Conservation (phyloP, 2,797 vertebrate genomes). For the Pseudomugil gertrudae region DNA sequence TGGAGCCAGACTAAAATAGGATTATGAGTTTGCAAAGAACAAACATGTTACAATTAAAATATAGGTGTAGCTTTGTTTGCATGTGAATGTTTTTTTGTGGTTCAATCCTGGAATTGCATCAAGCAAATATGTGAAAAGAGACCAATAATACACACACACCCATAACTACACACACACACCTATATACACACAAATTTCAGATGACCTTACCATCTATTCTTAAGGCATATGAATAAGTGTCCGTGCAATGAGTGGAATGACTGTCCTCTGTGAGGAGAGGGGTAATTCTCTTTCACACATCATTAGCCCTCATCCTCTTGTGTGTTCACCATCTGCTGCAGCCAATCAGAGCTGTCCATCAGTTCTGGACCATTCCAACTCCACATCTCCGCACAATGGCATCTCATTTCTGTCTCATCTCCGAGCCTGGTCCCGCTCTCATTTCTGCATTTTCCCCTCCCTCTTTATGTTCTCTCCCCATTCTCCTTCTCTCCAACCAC, state of each 20-base stretch:
- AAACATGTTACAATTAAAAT: too few species aligned
- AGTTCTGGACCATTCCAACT: slow-evolving; percentile 40
- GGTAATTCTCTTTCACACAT: slow-evolving; percentile 69
- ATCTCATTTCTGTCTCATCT: slow-evolving; percentile 51
- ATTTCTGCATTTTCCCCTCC: slow-evolving; percentile 30
- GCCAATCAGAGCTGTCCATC: slow-evolving; percentile 57
- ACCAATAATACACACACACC: slow-evolving; percentile 17
- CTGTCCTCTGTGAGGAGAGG: slow-evolving; percentile 64
- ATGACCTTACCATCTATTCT: slow-evolving; percentile 32
- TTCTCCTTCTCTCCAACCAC: neutral
- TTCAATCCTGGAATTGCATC: slow-evolving; percentile 8
- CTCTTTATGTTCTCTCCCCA: slow-evolving; percentile 13
- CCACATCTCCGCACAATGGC: slow-evolving; percentile 34
- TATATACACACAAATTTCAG: slow-evolving; percentile 12
- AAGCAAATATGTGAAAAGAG: slow-evolving; percentile 13
- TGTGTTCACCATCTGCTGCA: slow-evolving; percentile 49
- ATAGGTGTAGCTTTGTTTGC: neutral
- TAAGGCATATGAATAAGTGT: slow-evolving; percentile 57
- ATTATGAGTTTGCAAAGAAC: neutral
- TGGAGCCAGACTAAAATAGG: neutral
- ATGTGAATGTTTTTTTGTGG: neutral
- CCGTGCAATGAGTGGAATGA: slow-evolving; percentile 46
- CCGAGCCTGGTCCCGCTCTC: slow-evolving; percentile 13
- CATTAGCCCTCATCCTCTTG: slow-evolving; percentile 67
- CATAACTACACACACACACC: slow-evolving; percentile 10